Evolutionary conservation across 2,113 vertebrate species (phyloP), one percentile per base, ranked within the genome.

Genomic region (Corythoichthys intestinalis): DNA sequence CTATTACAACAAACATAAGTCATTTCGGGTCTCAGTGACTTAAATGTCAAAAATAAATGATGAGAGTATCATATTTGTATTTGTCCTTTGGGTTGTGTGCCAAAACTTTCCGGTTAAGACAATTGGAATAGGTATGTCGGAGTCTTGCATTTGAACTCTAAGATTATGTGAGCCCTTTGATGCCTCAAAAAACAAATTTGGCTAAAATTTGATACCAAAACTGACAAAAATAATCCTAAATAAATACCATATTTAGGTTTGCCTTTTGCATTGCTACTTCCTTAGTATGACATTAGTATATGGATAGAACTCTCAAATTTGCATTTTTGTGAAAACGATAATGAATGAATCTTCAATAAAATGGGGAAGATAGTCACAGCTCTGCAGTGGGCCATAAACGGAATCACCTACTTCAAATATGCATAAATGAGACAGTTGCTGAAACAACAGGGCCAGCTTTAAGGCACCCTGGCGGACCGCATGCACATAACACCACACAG

Each of bases 321-420:
- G 9, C 28, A 56, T 56, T 34, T 4, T 56, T 11, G 10, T 28
- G 20, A 10, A 10, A 20, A 47, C 41, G 8, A 44, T 3, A 11
- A 20, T 53, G 6, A 6, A 34, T 14, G 10, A 48, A 34, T 47
- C 44, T 47, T 28, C 41, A 11, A 47, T n/a, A 63, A 63, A 63
- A 63, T 47, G 2, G 61, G 10, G 4, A 34, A 6, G 44, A 48
- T 11, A 83, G 75, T 81, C 82, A 80, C 73, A 74, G 79, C 17
- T 47, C 66, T 83, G 79, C 71, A 65, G 57, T 66, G 35, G 15
- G 78, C 79, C 69, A 49, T 78, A 81, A 86, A 86, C 81, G 75
- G 81, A 84, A 84, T 80, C 76, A 66, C 65, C 73, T 44, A 61
- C 67, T 63, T 54, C 69, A 13, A 49, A 69, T 69, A 3, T 35